Percentiles rank a stretch among this genome's conserved stretches.
Conservation (phyloP, 1,140 invertebrate genomes). For the Chrysoperla carnea region DNA sequence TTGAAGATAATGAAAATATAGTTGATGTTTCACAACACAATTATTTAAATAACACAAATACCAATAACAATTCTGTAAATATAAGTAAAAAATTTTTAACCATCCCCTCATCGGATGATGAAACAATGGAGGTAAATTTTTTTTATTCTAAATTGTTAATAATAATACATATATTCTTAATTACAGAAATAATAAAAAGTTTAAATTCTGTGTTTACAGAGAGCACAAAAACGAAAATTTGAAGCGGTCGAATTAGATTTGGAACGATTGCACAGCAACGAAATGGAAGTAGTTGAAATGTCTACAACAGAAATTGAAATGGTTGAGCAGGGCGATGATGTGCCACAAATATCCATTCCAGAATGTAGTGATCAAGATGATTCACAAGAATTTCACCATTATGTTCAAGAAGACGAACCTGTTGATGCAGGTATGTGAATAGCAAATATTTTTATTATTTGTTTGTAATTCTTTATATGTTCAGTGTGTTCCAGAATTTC, state of each 20-base stretch:
- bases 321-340: neutral
- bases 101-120: conserved; percentile 20
- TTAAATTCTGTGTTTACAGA: too few species aligned
- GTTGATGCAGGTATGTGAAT: neutral
- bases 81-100: conserved; percentile 16
- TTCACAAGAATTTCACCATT: neutral
- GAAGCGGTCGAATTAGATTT: neutral
- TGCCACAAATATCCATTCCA: neutral
- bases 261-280: conserved; percentile 6
- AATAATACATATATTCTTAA: too few species aligned
- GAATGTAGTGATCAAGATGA: neutral
- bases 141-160: too few species aligned
- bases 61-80: conserved; percentile 5
- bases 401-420: conserved; percentile 5
- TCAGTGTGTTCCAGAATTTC: too few species aligned
- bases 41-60: neutral
- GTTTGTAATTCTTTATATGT: neutral
- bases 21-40: conserved; percentile 7
- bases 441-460: neutral
- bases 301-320: conserved; percentile 6
- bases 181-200: too few species aligned
- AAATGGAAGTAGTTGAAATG: conserved; percentile 17
- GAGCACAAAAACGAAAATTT: neutral
- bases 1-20: conserved; percentile 13
- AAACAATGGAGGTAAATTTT: conserved; percentile 6